Conservation (phyloP, 2,113 vertebrate genomes). For the Psettodes erumei region DNA sequence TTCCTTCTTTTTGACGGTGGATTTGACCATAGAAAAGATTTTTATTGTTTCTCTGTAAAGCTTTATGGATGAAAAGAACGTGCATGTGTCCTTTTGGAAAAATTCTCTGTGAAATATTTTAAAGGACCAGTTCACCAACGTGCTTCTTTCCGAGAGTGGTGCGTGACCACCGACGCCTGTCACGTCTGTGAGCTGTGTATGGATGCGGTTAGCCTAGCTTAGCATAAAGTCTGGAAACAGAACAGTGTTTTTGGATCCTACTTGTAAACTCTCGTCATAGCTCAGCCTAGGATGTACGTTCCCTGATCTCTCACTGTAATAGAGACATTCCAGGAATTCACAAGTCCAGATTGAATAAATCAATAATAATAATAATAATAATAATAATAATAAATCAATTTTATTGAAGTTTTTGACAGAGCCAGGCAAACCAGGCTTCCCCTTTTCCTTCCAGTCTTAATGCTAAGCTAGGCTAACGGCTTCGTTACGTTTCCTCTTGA, state of each 20-base stretch:
- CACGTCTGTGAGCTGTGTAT: neutral
- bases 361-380: too few species aligned
- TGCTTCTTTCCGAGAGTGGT: neutral
- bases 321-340: too few species aligned
- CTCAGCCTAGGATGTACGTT: too few species aligned
- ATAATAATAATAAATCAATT: too few species aligned
- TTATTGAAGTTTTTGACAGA: neutral
- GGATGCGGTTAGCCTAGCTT: neutral
- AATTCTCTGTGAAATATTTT: neutral
- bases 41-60: neutral
- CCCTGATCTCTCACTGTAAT: too few species aligned
- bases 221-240: neutral
- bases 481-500: neutral
- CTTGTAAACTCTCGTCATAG: too few species aligned
- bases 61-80: neutral
- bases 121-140: constrained; percentile 40
- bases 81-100: constrained; percentile 20
- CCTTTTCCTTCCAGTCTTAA: too few species aligned
- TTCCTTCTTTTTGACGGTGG: constrained; percentile 41
- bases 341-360: too few species aligned
- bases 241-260: too few species aligned
- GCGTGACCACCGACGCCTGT: fast-evolving
- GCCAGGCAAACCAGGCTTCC: neutral
- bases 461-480: neutral
- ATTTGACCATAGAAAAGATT: constrained; percentile 31